These are phyloP conservation scores for Taeniopygia guttata DNA, from an alignment of 2,797 vertebrate genomes.

Conservation along the genomic window DNA sequence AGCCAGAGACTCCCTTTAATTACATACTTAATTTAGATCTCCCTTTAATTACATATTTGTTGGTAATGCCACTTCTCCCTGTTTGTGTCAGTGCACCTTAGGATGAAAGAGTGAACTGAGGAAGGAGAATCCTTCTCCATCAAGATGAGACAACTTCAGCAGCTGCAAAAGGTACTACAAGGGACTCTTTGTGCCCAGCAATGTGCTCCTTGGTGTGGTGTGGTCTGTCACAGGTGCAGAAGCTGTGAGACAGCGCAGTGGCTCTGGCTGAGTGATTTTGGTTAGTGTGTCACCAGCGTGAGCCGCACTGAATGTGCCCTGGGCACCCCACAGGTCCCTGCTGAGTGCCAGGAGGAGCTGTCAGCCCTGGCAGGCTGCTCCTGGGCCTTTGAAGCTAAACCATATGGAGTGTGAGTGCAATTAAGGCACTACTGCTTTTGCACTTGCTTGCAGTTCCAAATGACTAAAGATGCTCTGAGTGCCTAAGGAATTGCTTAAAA, in stretches of 20 bases:
- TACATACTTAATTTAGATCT: neutral
- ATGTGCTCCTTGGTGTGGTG: rapidly evolving
- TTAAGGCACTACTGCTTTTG: neutral
- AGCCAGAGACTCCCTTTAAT: neutral
- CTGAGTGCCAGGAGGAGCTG: neutral
- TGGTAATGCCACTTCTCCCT: neutral
- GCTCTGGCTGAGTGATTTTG: neutral
- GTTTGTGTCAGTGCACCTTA: neutral
- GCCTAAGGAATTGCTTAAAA: neutral
- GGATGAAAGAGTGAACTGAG: neutral
- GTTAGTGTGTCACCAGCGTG: neutral
- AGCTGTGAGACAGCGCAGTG: neutral
- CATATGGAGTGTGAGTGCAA: neutral
- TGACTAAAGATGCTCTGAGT: neutral
- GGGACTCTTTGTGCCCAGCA: neutral
- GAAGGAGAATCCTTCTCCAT: neutral
- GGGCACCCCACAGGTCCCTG: neutral
- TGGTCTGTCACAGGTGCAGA: neutral
- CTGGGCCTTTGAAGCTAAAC: neutral
- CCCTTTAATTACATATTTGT: neutral
- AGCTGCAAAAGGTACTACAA: neutral
- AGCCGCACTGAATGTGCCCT: neutral
- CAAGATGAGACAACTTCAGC: neutral
- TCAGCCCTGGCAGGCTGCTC: neutral
- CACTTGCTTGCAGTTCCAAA: neutral